A percentile compares a stretch with the other conserved stretches of the same genome.
These are phyloP conservation scores for Apis florea DNA, from an alignment of 1,140 invertebrate genomes.

Conservation along the genomic window DNA sequence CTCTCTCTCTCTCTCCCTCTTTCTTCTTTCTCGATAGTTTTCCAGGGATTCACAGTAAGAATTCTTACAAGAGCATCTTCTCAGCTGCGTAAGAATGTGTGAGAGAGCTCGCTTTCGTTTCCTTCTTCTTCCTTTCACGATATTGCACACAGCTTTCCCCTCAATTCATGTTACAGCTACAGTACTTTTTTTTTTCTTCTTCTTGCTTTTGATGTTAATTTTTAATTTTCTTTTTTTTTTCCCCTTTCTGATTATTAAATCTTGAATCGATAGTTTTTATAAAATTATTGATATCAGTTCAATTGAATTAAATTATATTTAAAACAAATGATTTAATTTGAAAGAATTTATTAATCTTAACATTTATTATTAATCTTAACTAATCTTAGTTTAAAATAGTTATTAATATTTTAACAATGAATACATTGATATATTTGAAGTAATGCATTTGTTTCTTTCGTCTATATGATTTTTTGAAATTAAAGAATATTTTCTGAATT, in stretches of 20 bases:
- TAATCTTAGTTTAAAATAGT: too few species aligned
- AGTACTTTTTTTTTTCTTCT: not conserved
- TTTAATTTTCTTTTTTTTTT: not conserved
- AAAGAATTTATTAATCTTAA: too few species aligned
- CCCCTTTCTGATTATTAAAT: not conserved
- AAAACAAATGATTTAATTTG: not conserved
- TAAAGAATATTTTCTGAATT: too few species aligned
- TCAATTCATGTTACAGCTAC: conserved; percentile 9
- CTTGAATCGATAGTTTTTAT: not conserved
- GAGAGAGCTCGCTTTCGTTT: conserved; percentile 50
- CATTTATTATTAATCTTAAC: too few species aligned
- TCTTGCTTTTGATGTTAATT: not conserved
- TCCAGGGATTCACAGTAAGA: conserved; percentile 42
- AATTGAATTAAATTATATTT: not conserved
- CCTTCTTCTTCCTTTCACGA: conserved; percentile 40
- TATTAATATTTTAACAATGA: too few species aligned
- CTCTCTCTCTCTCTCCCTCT: too few species aligned
- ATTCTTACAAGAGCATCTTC: conserved; percentile 52
- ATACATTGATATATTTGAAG: too few species aligned
- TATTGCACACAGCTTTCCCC: conserved; percentile 37
- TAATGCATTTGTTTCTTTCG: too few species aligned
- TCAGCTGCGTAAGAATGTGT: conserved; percentile 49
- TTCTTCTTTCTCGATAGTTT: conserved; percentile 21
- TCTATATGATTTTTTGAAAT: too few species aligned
- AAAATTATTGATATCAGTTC: too few species aligned